Evolutionary conservation across 2,888 invertebrate species (phyloP), one percentile per base, ranked within the genome.

Genomic region (Bedellia somnulentella): DNA sequence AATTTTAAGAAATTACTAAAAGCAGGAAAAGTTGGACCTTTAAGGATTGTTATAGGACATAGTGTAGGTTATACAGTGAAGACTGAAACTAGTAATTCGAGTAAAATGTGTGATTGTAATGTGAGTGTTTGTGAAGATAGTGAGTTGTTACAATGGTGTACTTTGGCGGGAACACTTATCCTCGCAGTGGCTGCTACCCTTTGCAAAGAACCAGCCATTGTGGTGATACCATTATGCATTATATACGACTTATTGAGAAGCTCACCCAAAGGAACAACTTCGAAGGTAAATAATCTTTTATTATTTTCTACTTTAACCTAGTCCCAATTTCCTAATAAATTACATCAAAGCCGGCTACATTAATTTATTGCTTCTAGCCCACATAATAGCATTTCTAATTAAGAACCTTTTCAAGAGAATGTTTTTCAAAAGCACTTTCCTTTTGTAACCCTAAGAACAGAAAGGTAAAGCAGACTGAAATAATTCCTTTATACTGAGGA

Each of bases 201-300:
- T 44, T 92, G 93, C 75, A 97, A 96, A 75, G 97, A 97, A 71
- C 94, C 94, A 30, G 96, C 95, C 31, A 85, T 96, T 51, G 93
- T 93, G 41, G 93, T 94, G 37, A 75, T 97, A 47, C 86, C 89
- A 33, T 84, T 95, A 38, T 96, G 95, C 71, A 88, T 88, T 45
- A 78, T 90, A 39, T 95, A 92, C 75, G 95, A 97, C 68, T 77
- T 91, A 52, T 68, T 85, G 44, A 81, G 78, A 46, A 78, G 80
- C 42, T 56, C 57, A 44, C 73, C 68, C 35, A 67, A 67, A 39
- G 70, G 66, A 4, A 47, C 64, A 70, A 55, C 52, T 57, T 66
- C 80, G 47, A 82, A 82, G 81, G 82, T 82, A 61, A 70, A n/a
- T n/a, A n/a, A n/a, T n/a, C n/a, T n/a, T n/a, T n/a, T n/a, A n/a